phyloP scores from a whole-genome alignment of 2,113 vertebrate genomes.

The Sakesphorus luctuosus region DNA sequence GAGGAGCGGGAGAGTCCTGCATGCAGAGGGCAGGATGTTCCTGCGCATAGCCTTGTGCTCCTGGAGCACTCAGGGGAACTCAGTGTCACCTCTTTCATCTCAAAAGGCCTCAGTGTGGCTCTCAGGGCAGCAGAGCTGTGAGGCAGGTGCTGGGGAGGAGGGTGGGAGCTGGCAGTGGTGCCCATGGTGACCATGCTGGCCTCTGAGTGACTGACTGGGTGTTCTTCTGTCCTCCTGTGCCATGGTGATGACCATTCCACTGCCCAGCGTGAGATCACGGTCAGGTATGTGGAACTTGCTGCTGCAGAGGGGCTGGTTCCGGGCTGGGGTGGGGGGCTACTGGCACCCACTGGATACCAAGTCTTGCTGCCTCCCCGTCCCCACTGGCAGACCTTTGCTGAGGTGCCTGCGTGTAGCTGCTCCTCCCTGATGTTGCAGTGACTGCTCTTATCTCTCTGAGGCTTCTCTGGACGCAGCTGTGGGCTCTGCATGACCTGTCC shows the following conservation, averaged over 20 bases:
- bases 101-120: rapidly evolving
- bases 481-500: background rate
- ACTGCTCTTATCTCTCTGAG: background rate
- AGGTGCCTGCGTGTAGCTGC: conserved; percentile 72
- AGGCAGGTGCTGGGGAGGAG: background rate
- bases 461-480: background rate
- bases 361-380: conserved; percentile 6
- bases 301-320: rapidly evolving
- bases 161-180: background rate
- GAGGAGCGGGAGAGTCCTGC: background rate
- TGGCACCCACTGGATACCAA: rapidly evolving
- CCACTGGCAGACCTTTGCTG: conserved; percentile 73
- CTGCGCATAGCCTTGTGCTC: background rate
- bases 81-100: background rate
- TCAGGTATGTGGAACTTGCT: conserved; percentile 78
- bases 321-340: background rate
- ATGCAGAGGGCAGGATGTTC: rapidly evolving
- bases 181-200: background rate
- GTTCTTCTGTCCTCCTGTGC: conserved; percentile 26
- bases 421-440: background rate
- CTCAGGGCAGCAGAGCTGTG: background rate
- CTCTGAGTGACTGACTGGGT: background rate
- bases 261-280: conserved; percentile 88
- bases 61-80: background rate
- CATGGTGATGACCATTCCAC: background rate